Conservation (phyloP, 2,113 vertebrate genomes). For the Centrocercus urophasianus region DNA sequence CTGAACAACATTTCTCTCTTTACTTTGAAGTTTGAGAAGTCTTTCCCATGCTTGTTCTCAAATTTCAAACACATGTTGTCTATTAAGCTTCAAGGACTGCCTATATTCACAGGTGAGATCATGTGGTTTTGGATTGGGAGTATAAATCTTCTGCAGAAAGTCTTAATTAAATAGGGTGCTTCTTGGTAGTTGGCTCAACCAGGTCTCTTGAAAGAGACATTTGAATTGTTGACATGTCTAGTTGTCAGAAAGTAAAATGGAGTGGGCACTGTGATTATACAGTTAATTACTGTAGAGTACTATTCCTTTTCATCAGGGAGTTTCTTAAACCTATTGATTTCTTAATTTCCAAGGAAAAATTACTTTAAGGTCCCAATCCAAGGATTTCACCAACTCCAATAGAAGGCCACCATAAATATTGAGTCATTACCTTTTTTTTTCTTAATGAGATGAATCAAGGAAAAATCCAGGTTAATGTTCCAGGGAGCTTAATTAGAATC, state of each 20-base stretch:
- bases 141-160: background rate
- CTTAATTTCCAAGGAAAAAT: constrained; percentile 30
- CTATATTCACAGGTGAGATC: background rate
- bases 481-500: constrained; percentile 94
- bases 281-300: constrained; percentile 52
- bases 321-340: constrained; percentile 57
- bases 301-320: constrained; percentile 67
- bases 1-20: background rate
- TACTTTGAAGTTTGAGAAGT: background rate
- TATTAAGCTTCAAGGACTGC: background rate
- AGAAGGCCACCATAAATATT: background rate
- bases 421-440: constrained; percentile 84
- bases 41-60: background rate
- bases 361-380: background rate
- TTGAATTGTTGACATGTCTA: constrained; percentile 68
- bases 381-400: background rate
- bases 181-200: background rate
- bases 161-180: background rate
- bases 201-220: constrained; percentile 40
- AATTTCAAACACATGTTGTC: background rate
- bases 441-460: constrained; percentile 89
- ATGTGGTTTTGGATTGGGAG: background rate
- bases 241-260: constrained; percentile 64
- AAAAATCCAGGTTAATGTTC: constrained; percentile 88
- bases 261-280: constrained; percentile 60